Conservation (phyloP, 1,140 invertebrate genomes). For the Nymphalis io region DNA sequence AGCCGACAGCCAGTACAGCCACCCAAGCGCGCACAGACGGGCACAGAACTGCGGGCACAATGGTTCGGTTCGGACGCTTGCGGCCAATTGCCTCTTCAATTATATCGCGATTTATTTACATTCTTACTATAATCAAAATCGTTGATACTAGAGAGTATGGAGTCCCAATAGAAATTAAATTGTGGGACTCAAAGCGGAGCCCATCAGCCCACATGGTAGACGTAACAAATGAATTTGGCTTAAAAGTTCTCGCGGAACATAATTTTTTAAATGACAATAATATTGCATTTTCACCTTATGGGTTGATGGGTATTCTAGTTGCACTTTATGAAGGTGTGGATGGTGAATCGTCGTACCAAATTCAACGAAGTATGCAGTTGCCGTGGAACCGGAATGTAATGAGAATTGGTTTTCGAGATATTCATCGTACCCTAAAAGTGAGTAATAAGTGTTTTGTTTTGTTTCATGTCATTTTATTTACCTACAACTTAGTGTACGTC, state of each 20-base stretch:
- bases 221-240: slow-evolving; percentile 87
- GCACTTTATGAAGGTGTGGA: slow-evolving; percentile 89
- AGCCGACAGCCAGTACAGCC: slow-evolving; percentile 38
- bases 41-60: slow-evolving; percentile 59
- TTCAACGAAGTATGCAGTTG: slow-evolving; percentile 84
- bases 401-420: slow-evolving; percentile 89
- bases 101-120: slow-evolving; percentile 41
- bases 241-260: slow-evolving; percentile 86
- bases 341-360: slow-evolving; percentile 85
- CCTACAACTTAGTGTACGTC: not conserved
- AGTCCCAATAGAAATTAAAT: slow-evolving; percentile 69
- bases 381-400: slow-evolving; percentile 86
- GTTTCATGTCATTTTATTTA: slow-evolving; percentile 1
- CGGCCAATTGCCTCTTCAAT: slow-evolving; percentile 22
- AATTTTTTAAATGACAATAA: slow-evolving; percentile 87
- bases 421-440: slow-evolving; percentile 88
- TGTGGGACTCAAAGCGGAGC: slow-evolving; percentile 69
- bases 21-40: slow-evolving; percentile 59
- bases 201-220: slow-evolving; percentile 89
- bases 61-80: slow-evolving; percentile 57
- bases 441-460: slow-evolving; percentile 56
- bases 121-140: slow-evolving; percentile 37
- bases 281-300: slow-evolving; percentile 91
- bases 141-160: slow-evolving; percentile 50
- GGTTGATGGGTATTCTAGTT: slow-evolving; percentile 87